Conservation (phyloP, 2,797 vertebrate species). For the Sylvia borin region DNA sequence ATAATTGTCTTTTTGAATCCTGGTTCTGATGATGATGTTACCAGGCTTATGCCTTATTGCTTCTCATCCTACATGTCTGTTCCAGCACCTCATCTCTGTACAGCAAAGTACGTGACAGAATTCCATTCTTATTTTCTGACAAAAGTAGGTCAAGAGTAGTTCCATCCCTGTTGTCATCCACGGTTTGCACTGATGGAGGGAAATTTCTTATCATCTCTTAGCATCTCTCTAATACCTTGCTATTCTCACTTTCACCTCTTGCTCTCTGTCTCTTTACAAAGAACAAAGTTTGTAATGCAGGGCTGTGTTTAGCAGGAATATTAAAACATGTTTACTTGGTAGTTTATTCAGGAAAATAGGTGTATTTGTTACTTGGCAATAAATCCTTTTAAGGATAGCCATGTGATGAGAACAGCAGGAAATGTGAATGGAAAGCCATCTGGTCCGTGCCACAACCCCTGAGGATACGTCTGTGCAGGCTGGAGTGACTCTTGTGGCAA, state of each 20-base stretch:
- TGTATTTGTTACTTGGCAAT: background rate
- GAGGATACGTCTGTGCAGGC: background rate
- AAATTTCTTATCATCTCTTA: background rate
- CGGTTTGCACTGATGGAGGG: background rate
- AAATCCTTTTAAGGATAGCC: background rate
- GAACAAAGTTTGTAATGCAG: background rate
- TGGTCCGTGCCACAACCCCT: background rate
- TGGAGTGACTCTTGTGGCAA: background rate
- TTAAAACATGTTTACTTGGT: background rate
- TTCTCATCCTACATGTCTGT: background rate
- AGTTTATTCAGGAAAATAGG: background rate
- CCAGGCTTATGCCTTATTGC: background rate
- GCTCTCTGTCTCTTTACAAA: background rate
- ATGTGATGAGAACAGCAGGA: background rate
- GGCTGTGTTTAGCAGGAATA: background rate
- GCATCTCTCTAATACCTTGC: background rate
- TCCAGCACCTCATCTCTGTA: background rate
- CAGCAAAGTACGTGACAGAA: background rate
- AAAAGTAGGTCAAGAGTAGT: slow-evolving; percentile 10
- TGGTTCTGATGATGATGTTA: background rate
- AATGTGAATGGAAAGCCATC: slow-evolving; percentile 17
- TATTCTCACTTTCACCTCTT: background rate
- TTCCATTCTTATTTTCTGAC: background rate
- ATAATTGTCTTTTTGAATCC: background rate
- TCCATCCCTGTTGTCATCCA: background rate